Conservation (phyloP, 2,888 invertebrate species). For the Clistopyga incitator region DNA sequence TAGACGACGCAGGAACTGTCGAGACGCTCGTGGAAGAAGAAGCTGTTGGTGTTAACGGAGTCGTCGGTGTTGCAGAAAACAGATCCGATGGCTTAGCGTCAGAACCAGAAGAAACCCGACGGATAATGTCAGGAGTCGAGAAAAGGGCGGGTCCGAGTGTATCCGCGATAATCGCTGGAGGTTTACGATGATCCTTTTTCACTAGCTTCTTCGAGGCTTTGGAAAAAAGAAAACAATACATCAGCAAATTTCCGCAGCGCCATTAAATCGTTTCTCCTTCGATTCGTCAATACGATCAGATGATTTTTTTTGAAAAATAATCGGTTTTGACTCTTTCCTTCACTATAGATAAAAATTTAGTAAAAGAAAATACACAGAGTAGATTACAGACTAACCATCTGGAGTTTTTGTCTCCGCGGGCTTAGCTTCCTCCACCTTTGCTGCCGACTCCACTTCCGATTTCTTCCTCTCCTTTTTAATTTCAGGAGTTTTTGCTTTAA, state of each 20-base stretch:
- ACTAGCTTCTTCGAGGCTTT: slow-evolving; percentile 78
- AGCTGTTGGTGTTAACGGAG: slow-evolving; percentile 63
- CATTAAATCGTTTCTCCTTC: not conserved
- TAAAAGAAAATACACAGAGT: too few relatives aligned
- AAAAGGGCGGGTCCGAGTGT: slow-evolving; percentile 88
- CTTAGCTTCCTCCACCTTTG: slow-evolving; percentile 71
- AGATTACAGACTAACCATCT: slow-evolving; percentile 61
- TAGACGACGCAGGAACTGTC: not conserved
- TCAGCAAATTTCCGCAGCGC: not conserved
- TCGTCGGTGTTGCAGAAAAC: slow-evolving; percentile 76
- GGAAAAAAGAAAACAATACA: slow-evolving; percentile 40
- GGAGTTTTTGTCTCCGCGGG: slow-evolving; percentile 70
- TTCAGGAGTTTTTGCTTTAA: slow-evolving; percentile 80
- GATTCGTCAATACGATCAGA: too few relatives aligned
- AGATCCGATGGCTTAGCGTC: slow-evolving; percentile 80
- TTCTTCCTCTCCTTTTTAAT: slow-evolving; percentile 79
- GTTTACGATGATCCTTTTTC: slow-evolving; percentile 85
- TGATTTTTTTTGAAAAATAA: too few relatives aligned
- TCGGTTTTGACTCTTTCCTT: too few relatives aligned
- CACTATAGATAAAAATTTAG: too few relatives aligned
- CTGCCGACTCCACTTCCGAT: slow-evolving; percentile 68
- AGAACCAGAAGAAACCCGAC: slow-evolving; percentile 87
- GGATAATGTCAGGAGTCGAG: slow-evolving; percentile 92
- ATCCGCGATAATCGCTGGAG: slow-evolving; percentile 87
- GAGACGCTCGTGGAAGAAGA: slow-evolving; percentile 20